Evolutionary conservation across 1,140 invertebrate species (phyloP).

Genomic region (Panulirus ornatus): DNA sequence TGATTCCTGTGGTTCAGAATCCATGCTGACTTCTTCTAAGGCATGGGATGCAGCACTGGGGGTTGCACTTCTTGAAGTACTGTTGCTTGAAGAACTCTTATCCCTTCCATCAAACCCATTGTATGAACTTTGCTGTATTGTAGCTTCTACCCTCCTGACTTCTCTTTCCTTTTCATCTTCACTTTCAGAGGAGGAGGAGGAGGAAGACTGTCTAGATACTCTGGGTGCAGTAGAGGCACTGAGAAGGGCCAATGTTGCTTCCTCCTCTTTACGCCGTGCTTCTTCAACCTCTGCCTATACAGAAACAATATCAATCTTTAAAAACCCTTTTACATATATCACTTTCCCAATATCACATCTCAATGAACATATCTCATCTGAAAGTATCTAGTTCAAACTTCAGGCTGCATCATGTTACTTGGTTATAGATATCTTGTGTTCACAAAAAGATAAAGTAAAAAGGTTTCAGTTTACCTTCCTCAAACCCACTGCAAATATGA

Average conservation of each 20-base stretch:
- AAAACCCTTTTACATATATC: too few relatives aligned
- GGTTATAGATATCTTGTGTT: too few relatives aligned
- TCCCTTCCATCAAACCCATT: constrained; percentile 87
- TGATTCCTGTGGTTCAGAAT: not conserved
- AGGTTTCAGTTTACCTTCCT: too few relatives aligned
- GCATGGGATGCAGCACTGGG: not conserved
- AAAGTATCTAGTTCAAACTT: too few relatives aligned
- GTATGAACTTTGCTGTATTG: constrained; percentile 90
- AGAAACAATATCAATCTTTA: too few relatives aligned
- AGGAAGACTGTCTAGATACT: constrained; percentile 84
- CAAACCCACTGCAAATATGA: too few relatives aligned
- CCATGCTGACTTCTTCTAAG: not conserved
- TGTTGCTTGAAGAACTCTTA: not conserved
- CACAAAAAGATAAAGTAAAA: too few relatives aligned
- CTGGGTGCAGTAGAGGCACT: constrained; percentile 87
- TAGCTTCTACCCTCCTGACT: constrained; percentile 86
- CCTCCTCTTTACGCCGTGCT: constrained; percentile 87
- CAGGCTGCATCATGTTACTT: too few relatives aligned
- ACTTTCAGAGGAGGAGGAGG: constrained; percentile 76
- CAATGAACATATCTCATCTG: too few relatives aligned
- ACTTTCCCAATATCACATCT: too few relatives aligned
- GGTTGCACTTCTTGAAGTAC: constrained; percentile 25
- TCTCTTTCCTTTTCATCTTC: constrained; percentile 83
- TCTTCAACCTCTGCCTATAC: constrained; percentile 90
- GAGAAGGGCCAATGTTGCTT: constrained; percentile 87